phyloP scores from a whole-genome alignment of 2,888 invertebrate genomes.

The Zaprionus bogoriensis region DNA sequence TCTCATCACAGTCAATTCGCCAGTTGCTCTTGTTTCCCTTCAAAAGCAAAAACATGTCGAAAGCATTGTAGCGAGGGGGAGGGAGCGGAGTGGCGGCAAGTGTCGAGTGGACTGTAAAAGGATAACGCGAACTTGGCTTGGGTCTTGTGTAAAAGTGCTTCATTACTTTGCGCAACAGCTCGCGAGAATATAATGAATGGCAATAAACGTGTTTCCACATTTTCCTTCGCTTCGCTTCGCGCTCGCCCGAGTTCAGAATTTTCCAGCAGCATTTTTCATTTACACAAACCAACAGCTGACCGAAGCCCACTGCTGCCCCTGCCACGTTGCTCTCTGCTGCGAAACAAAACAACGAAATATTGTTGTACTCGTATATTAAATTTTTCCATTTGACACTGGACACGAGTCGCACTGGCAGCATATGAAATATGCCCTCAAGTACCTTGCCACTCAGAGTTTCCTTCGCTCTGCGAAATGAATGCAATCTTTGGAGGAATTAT shows the following conservation, averaged over 20 bases:
- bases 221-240: constrained; percentile 37
- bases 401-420: background rate
- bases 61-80: background rate
- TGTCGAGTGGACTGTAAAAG: constrained; percentile 38
- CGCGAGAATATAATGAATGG: constrained; percentile 78
- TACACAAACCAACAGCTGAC: background rate
- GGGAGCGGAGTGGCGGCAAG: background rate
- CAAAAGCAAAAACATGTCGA: constrained; percentile 44
- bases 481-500: constrained; percentile 20
- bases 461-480: constrained; percentile 22
- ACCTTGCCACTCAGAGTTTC: background rate
- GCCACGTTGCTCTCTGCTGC: background rate
- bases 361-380: constrained; percentile 46
- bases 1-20: constrained; percentile 54
- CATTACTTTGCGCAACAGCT: constrained; percentile 79
- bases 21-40: constrained; percentile 19
- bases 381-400: constrained; percentile 21
- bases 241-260: constrained; percentile 14
- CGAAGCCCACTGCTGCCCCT: background rate
- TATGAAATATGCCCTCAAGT: constrained; percentile 10
- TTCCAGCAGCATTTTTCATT: constrained; percentile 52
- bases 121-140: constrained; percentile 25
- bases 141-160: constrained; percentile 58
- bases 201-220: constrained; percentile 78
- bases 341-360: constrained; percentile 22